Evolutionary conservation across 2,113 vertebrate species (phyloP), one percentile per base, ranked within the genome.

Genomic region (Mus spicilegus): DNA sequence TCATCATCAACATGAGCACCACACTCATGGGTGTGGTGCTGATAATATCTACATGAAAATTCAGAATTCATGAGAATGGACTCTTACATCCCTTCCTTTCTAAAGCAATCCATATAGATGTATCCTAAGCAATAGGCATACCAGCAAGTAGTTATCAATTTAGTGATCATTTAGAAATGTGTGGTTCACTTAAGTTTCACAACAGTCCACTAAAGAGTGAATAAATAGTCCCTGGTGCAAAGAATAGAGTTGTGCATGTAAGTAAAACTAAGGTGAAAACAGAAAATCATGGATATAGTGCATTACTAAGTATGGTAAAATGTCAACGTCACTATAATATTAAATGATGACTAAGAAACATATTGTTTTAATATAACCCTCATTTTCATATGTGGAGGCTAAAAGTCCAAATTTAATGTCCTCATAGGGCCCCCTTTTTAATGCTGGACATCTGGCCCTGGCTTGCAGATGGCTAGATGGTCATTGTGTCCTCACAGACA

Each of bases 401-500:
- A 6, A 20, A 91, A 65, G 46, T 19, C 33, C 12, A 82, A 46
- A 30, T 3, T 17, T 56, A 39, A 36, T 46, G 46, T 19, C 8
- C 26, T 20, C 11, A 42, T 2, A 4, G 7, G 10, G 2, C 13
- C 39, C 0, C 0, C 1, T 24, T 75, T 87, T 84, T 54, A 20
- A n/a, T 61, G 26, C 7, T 58, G 8, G 9, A 9, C 22, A 54
- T 54, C 39, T 61, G 19, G 16, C 6, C 14, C 51, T 61, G 28
- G 16, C 4, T 46, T 36, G 16, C 5, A 51, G 22, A 33, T 19
- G 30, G 0, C 33, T 24, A 49, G 42, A 70, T 51, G 6, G 33
- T 26, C 12, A n/a, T 14, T 42, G 26, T n/a, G 3, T 70, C 30
- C 19, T 86, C 2, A 75, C 0, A 14, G 2, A 9, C 3, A 19